A percentile compares a stretch with the other conserved stretches of the same genome.
Evolutionary conservation across 2,888 invertebrate genomes (phyloP).

Genomic region (Eristalis pertinax): DNA sequence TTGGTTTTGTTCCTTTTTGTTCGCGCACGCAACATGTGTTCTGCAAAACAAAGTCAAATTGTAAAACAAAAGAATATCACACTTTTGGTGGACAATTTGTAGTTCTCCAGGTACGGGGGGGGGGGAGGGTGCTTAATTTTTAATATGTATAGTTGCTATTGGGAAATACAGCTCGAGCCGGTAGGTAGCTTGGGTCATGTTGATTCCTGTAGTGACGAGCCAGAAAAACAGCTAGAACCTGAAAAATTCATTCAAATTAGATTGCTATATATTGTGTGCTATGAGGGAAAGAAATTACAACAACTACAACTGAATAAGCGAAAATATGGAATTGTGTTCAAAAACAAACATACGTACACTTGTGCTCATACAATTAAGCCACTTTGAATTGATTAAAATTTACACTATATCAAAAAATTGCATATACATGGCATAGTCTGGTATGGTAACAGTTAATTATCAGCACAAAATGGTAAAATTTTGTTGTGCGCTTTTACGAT

Average conservation of each 20-base stretch:
- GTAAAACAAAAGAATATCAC: constrained; percentile 20
- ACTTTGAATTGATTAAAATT: too few species aligned
- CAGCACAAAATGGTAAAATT: too few species aligned
- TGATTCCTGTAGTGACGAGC: constrained; percentile 91
- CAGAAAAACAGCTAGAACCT: constrained; percentile 92
- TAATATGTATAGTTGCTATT: constrained; percentile 79
- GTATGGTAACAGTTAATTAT: too few species aligned
- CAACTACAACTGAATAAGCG: background rate
- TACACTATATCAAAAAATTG: too few species aligned
- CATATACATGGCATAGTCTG: too few species aligned
- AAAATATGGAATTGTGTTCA: background rate
- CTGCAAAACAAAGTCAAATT: constrained; percentile 28
- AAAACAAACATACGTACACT: background rate
- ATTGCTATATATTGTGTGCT: background rate
- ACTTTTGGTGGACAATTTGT: constrained; percentile 51
- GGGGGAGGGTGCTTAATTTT: constrained; percentile 15
- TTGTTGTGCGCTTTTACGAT: too few species aligned
- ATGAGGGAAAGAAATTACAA: background rate
- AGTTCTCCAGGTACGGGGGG: constrained; percentile 42
- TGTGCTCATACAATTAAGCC: too few species aligned
- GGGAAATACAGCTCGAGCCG: constrained; percentile 89
- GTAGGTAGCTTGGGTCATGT: constrained; percentile 88
- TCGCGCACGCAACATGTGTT: constrained; percentile 2
- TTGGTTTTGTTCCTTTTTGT: background rate
- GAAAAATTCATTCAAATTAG: constrained; percentile 77